Percentiles rank a stretch among this genome's conserved stretches.
Evolutionary conservation across 2,888 invertebrate genomes (phyloP).

Genomic region (Imbricaverruca yamaguchii): DNA sequence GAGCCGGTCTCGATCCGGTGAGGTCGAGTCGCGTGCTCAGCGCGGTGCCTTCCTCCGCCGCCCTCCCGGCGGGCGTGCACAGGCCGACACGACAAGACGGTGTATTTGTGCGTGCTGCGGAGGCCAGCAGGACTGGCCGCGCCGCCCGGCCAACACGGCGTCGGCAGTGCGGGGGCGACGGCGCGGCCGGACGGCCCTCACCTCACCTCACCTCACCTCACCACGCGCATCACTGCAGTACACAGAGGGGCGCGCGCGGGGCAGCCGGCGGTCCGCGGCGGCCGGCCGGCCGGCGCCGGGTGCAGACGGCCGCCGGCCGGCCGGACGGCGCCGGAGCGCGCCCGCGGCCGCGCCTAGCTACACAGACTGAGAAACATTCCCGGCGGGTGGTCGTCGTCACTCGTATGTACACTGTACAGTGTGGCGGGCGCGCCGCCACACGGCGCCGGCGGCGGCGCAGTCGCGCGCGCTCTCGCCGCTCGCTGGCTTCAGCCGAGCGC

Average conservation of each 20-base stretch:
- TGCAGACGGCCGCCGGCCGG: conserved; percentile 1
- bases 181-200: neutral
- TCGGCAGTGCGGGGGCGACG: neutral
- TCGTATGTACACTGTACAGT: neutral
- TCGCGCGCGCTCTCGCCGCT: neutral
- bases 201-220: too few relatives aligned
- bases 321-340: neutral
- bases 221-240: neutral
- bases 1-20: too few relatives aligned
- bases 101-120: neutral
- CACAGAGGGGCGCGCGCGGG: neutral
- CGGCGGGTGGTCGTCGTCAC: neutral
- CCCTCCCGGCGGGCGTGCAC: neutral
- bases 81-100: neutral
- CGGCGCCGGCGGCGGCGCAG: neutral
- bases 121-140: neutral
- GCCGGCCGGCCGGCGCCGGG: neutral
- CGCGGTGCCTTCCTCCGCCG: too few relatives aligned
- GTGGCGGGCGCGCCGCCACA: neutral
- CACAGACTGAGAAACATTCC: neutral
- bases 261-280: neutral
- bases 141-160: too few relatives aligned
- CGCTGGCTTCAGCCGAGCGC: neutral
- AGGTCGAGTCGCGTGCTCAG: too few relatives aligned
- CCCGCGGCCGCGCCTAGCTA: neutral